A percentile compares a stretch with the other conserved stretches of the same genome.
These are phyloP conservation scores for Lytechinus variegatus DNA, from an alignment of 35 echinoderm and acorn worm genomes.

Conservation along the genomic window DNA sequence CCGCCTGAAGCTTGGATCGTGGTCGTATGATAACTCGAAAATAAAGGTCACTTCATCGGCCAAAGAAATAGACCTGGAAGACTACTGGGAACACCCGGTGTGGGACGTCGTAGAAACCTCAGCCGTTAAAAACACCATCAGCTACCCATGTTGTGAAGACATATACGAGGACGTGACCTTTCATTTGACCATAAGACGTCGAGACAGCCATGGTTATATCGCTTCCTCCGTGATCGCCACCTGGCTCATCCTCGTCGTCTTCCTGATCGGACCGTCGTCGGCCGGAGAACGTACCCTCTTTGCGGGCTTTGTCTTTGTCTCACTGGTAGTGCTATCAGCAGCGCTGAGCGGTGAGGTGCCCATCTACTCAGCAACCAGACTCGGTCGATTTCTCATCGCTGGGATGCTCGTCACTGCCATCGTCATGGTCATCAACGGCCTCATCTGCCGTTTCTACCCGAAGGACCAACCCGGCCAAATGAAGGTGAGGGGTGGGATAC, in stretches of 20 bases:
- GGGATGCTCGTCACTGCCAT: conserved; percentile 19
- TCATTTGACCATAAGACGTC: not conserved
- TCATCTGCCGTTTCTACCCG: conserved; percentile 1
- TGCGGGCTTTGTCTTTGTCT: not conserved
- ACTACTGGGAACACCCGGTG: not conserved
- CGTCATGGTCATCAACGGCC: not conserved
- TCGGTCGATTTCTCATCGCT: conserved; percentile 5
- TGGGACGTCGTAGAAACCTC: not conserved
- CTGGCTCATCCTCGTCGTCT: conserved; percentile 26
- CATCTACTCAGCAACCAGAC: not conserved
- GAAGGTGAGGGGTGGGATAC: not conserved
- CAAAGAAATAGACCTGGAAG: not conserved
- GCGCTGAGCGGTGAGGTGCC: not conserved
- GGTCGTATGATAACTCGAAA: not conserved
- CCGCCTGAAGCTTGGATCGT: not conserved
- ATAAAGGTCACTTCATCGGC: not conserved
- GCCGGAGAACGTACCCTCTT: conserved; percentile 28
- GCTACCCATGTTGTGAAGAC: not conserved
- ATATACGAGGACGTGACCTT: not conserved
- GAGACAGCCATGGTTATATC: not conserved
- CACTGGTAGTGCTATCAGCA: not conserved
- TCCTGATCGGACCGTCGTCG: conserved; percentile 14
- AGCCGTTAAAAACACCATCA: not conserved
- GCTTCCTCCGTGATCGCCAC: conserved; percentile 15
- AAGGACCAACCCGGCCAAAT: not conserved